Evolutionary conservation across 2,888 invertebrate genomes (phyloP).

Genomic region (Stomorhina lunata): DNA sequence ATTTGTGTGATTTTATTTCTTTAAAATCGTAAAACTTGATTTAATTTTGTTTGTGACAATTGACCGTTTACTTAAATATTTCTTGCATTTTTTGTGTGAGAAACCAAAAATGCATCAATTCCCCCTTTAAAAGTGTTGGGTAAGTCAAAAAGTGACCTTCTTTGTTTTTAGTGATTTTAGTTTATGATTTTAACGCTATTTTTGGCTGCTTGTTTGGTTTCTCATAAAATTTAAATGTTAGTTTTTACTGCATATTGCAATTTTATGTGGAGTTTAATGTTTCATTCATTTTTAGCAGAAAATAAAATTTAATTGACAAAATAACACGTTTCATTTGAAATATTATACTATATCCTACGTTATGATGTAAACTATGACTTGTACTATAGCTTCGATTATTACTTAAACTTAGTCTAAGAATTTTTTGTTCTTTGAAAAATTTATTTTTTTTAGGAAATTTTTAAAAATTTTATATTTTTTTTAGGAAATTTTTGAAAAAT

Average conservation of each 20-base stretch:
- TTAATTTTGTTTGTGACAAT: not conserved
- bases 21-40: not conserved
- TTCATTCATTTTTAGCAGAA: not conserved
- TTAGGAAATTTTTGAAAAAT: no score
- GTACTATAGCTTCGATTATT: no score
- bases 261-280: slow-evolving; percentile 5
- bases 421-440: no score
- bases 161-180: not conserved
- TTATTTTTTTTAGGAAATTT: no score
- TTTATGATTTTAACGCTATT: not conserved
- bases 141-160: slow-evolving; percentile 28
- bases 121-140: slow-evolving; percentile 8
- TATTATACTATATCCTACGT: no score
- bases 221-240: not conserved
- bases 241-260: not conserved
- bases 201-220: not conserved
- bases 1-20: not conserved
- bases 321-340: not conserved
- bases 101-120: not conserved
- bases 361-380: no score
- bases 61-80: not conserved
- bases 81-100: not conserved
- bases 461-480: no score
- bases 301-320: not conserved
- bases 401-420: no score